These are phyloP conservation scores for Agraylea sexmaculata DNA, from an alignment of 1,140 invertebrate genomes.

Conservation along the genomic window DNA sequence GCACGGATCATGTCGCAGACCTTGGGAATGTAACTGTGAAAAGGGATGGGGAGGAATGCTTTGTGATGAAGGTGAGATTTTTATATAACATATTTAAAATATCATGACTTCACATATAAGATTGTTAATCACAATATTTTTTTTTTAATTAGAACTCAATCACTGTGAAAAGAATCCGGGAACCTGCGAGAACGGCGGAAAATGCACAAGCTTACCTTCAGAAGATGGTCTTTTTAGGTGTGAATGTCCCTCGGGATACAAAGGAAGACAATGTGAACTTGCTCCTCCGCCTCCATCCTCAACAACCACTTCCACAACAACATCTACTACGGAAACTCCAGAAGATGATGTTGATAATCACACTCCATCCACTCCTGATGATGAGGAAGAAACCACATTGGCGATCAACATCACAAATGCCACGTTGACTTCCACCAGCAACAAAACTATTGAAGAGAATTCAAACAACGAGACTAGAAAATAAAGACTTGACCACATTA, in stretches of 20 bases:
- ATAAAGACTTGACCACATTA: slow-evolving; percentile 5
- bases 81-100: too few relatives aligned
- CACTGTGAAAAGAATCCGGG: slow-evolving; percentile 61
- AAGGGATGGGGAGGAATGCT: slow-evolving; percentile 80
- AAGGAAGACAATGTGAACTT: slow-evolving; percentile 47
- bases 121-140: too few relatives aligned
- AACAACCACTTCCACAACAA: slow-evolving; percentile 17
- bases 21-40: slow-evolving; percentile 82
- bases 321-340: slow-evolving; percentile 20
- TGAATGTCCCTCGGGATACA: slow-evolving; percentile 46
- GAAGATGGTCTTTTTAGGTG: slow-evolving; percentile 66
- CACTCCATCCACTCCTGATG: slow-evolving; percentile 27
- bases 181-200: slow-evolving; percentile 64
- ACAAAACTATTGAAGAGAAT: slow-evolving; percentile 3
- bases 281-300: slow-evolving; percentile 36
- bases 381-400: slow-evolving; percentile 25
- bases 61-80: slow-evolving; percentile 60
- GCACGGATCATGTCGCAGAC: slow-evolving; percentile 68
- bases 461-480: slow-evolving; percentile 11
- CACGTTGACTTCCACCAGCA: slow-evolving; percentile 1
- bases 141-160: slow-evolving; percentile 49
- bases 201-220: slow-evolving; percentile 62
- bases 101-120: too few relatives aligned
- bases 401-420: slow-evolving; percentile 12
- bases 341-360: slow-evolving; percentile 27